Percentiles rank a stretch among this genome's conserved stretches.
phyloP scores from a whole-genome alignment of 1,140 invertebrate genomes.

The Teleogryllus occipitalis region DNA sequence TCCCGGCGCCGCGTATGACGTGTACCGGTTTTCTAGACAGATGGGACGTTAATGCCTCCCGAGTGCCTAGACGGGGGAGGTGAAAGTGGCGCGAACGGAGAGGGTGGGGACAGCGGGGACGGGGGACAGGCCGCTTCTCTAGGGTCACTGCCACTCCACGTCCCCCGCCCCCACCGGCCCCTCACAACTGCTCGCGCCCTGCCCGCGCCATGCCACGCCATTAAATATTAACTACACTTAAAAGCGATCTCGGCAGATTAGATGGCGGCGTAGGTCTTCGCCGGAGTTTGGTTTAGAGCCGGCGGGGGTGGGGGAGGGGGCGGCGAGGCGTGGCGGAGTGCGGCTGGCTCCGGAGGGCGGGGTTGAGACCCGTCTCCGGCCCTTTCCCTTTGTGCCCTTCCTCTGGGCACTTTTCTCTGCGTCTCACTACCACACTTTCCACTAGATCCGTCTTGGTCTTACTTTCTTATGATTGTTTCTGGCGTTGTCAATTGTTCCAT shows the following conservation, averaged over 20 bases:
- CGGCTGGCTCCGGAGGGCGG: not conserved
- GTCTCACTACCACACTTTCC: too few relatives aligned
- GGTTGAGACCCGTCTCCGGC: too few relatives aligned
- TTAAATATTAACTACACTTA: not conserved
- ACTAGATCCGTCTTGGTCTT: too few relatives aligned
- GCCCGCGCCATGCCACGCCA: not conserved
- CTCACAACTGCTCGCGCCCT: not conserved
- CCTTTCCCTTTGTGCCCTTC: too few relatives aligned
- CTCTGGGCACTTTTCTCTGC: too few relatives aligned
- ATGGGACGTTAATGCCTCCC: not conserved
- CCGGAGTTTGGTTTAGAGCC: not conserved
- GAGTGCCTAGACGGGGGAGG: not conserved
- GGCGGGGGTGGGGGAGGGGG: too few relatives aligned
- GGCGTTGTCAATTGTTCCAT: too few relatives aligned
- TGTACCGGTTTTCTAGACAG: not conserved
- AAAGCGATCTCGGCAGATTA: constrained; percentile 3
- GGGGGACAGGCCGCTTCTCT: not conserved
- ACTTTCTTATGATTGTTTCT: too few relatives aligned
- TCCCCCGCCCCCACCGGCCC: not conserved
- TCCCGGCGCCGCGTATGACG: not conserved
- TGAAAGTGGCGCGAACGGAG: not conserved
- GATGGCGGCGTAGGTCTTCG: not conserved
- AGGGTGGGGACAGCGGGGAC: not conserved
- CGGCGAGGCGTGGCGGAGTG: not conserved
- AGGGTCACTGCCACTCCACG: not conserved